Conservation (phyloP, 2,113 vertebrate species). For the Dipodomys merriami region DNA sequence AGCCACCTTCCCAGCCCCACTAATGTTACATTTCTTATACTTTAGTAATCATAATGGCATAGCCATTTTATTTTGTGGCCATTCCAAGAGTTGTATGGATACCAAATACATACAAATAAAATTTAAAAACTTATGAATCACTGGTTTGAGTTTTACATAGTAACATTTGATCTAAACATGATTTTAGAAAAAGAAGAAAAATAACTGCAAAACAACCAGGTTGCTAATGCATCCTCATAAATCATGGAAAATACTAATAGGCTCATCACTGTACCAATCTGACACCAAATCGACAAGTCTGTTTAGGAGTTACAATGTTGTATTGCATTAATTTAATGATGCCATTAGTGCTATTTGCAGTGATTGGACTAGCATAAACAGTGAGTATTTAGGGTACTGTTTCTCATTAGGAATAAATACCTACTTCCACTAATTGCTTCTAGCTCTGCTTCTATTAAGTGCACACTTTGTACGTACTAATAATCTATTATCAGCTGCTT, state of each 20-base stretch:
- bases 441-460: slow-evolving; percentile 80
- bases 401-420: slow-evolving; percentile 71
- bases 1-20: background rate
- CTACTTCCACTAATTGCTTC: slow-evolving; percentile 83
- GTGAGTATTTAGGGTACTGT: slow-evolving; percentile 77
- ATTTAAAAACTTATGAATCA: background rate
- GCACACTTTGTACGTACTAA: slow-evolving; percentile 80
- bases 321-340: slow-evolving; percentile 79
- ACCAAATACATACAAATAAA: background rate
- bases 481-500: slow-evolving; percentile 80
- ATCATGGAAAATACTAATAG: background rate
- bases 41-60: background rate
- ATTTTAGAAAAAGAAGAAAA: slow-evolving; percentile 8
- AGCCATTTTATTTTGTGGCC: background rate
- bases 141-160: background rate
- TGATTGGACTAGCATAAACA: slow-evolving; percentile 75
- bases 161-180: no score
- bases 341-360: slow-evolving; percentile 78
- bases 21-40: background rate
- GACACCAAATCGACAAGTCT: slow-evolving; percentile 61
- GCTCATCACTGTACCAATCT: background rate
- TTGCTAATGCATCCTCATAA: background rate
- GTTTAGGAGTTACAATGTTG: slow-evolving; percentile 72
- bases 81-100: slow-evolving; percentile 20
- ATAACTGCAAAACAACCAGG: background rate